phyloP scores from a whole-genome alignment of 2,888 invertebrate species.

The Eumacrocentrus americanus region DNA sequence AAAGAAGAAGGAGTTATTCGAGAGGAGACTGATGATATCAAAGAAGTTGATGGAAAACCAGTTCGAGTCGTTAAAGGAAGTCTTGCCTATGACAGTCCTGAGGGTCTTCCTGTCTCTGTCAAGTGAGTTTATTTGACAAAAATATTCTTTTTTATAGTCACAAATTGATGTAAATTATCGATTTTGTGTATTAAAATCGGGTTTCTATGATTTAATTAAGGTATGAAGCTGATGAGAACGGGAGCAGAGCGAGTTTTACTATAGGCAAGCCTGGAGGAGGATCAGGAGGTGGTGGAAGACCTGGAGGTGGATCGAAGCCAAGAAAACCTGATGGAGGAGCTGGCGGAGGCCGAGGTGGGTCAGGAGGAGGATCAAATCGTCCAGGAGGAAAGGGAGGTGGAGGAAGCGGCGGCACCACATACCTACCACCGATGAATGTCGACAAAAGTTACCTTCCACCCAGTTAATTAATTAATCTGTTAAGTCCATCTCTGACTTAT shows the following conservation, averaged over 20 bases:
- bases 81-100: conserved; percentile 55
- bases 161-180: neutral
- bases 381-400: conserved; percentile 20
- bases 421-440: conserved; percentile 45
- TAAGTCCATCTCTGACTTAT: too few species aligned
- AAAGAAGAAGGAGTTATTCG: conserved; percentile 46
- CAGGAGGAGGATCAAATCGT: conserved; percentile 26
- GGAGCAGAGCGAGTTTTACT: conserved; percentile 56
- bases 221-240: conserved; percentile 58
- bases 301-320: conserved; percentile 28
- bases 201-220: conserved; percentile 35
- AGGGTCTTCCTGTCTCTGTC: conserved; percentile 55
- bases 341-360: conserved; percentile 29
- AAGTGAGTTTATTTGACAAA: conserved; percentile 44
- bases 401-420: conserved; percentile 32
- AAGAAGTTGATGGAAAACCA: conserved; percentile 50
- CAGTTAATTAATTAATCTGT: too few species aligned
- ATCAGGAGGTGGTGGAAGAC: conserved; percentile 31
- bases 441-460: conserved; percentile 53
- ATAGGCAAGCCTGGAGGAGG: conserved; percentile 37
- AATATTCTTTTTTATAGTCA: neutral
- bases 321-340: conserved; percentile 29
- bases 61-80: conserved; percentile 52
- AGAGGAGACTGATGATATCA: conserved; percentile 49
- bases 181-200: neutral